phyloP scores from a whole-genome alignment of 2,888 invertebrate genomes.

The Tortrix viridana region DNA sequence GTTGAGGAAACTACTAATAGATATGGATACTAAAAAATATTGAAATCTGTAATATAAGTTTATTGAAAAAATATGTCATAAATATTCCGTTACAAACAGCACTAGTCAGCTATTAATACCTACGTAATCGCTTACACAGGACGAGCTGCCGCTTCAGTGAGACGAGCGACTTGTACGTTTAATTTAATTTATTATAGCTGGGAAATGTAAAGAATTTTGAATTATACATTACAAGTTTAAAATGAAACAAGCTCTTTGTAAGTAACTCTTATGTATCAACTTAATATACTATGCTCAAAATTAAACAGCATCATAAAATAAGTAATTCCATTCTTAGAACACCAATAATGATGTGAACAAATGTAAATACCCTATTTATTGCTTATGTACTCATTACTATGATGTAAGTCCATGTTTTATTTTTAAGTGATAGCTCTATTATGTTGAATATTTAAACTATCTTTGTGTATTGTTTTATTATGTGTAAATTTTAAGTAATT shows the following conservation, averaged over 20 bases:
- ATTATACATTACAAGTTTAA: conserved; percentile 22
- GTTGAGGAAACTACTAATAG: conserved; percentile 6
- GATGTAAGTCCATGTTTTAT: conserved; percentile 67
- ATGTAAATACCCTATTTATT: conserved; percentile 66
- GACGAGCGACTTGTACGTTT: conserved; percentile 3
- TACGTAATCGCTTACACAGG: conserved; percentile 43
- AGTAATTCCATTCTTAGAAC: conserved; percentile 24
- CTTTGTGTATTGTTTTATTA: conserved; percentile 73
- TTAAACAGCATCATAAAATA: conserved; percentile 31
- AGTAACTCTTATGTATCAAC: conserved; percentile 35
- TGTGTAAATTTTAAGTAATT: conserved; percentile 77
- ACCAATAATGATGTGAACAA: conserved; percentile 37
- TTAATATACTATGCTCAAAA: conserved; percentile 34
- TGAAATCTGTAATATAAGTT: conserved; percentile 42
- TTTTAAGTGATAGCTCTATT: conserved; percentile 73
- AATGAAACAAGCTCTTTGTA: conserved; percentile 36
- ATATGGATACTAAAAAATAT: conserved; percentile 23
- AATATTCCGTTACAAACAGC: conserved; percentile 56
- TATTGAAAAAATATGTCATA: conserved; percentile 51
- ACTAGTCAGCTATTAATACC: conserved; percentile 65
- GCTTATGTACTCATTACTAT: conserved; percentile 54
- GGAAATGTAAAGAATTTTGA: conserved; percentile 30
- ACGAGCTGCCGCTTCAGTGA: conserved; percentile 1
- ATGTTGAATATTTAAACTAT: conserved; percentile 75
- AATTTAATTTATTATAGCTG: conserved; percentile 8